phyloP scores from a whole-genome alignment of 2,797 vertebrate species.

The Pterois miles region DNA sequence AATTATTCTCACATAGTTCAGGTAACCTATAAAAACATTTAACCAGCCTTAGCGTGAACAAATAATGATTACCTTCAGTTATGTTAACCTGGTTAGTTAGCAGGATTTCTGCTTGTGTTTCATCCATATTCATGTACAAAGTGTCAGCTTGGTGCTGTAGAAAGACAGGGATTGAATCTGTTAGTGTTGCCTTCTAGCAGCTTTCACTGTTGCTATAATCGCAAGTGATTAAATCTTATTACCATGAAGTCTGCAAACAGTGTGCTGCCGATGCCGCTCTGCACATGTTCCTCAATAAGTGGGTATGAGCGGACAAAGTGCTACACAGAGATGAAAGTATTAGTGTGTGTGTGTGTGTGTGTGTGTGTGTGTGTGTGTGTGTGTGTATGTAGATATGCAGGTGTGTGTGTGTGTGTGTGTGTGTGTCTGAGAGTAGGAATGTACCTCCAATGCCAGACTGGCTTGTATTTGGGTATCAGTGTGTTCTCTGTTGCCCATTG shows the following conservation, averaged over 20 bases:
- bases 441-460: conserved; percentile 85
- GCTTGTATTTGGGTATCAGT: conserved; percentile 86
- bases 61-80: conserved; percentile 59
- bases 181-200: not conserved
- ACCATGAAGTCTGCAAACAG: conserved; percentile 86
- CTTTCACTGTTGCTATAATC: not conserved
- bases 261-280: conserved; percentile 77
- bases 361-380: not conserved
- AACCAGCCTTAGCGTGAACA: not conserved
- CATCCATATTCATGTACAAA: conserved; percentile 82
- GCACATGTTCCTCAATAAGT: conserved; percentile 75
- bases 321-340: conserved; percentile 62
- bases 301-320: conserved; percentile 83
- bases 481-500: conserved; percentile 86
- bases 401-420: not conserved
- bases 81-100: conserved; percentile 68
- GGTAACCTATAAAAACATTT: not conserved
- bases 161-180: conserved; percentile 2
- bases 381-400: too few relatives aligned
- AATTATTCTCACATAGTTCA: not conserved
- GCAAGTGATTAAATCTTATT: conserved; percentile 69
- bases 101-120: conserved; percentile 81
- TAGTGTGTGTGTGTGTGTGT: not conserved
- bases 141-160: conserved; percentile 80
- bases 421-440: not conserved